phyloP scores from a whole-genome alignment of 2,113 vertebrate genomes.

The Oreochromis niloticus region DNA sequence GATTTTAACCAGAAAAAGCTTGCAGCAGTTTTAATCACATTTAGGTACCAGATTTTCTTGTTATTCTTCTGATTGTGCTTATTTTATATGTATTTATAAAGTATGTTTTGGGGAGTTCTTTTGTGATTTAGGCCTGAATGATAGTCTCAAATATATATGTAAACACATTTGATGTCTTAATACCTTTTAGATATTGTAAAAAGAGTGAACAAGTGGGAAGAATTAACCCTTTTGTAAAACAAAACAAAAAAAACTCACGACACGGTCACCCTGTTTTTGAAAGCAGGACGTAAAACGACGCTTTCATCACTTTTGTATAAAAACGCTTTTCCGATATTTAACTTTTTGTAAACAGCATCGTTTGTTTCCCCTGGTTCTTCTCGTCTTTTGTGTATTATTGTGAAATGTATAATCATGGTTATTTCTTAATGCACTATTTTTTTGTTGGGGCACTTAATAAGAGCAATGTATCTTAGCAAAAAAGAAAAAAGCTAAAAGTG shows the following conservation, averaged over 20 bases:
- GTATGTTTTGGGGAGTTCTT: conserved; percentile 63
- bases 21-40: conserved; percentile 64
- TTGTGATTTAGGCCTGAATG: conserved; percentile 74
- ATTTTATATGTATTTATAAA: conserved; percentile 77
- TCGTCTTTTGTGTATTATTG: conserved; percentile 73
- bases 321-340: conserved; percentile 71
- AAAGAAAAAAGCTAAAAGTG: conserved; percentile 15
- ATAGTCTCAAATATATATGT: conserved; percentile 72
- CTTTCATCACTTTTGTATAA: conserved; percentile 75
- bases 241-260: conserved; percentile 36
- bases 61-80: conserved; percentile 70
- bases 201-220: conserved; percentile 62
- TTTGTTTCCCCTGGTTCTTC: conserved; percentile 62
- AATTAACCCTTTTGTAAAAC: conserved; percentile 67
- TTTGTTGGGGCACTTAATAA: conserved; percentile 69
- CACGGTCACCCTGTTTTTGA: conserved; percentile 52
- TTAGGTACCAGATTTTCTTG: conserved; percentile 64
- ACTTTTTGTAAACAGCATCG: conserved; percentile 72
- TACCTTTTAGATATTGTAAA: conserved; percentile 79
- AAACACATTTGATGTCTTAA: conserved; percentile 78
- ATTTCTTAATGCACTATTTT: conserved; percentile 78
- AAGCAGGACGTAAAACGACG: conserved; percentile 54
- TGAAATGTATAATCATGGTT: conserved; percentile 75
- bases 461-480: conserved; percentile 66
- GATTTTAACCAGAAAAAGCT: conserved; percentile 67